Evolutionary conservation across 2,888 invertebrate genomes (phyloP).

Genomic region (Lithophane semibrunnea): DNA sequence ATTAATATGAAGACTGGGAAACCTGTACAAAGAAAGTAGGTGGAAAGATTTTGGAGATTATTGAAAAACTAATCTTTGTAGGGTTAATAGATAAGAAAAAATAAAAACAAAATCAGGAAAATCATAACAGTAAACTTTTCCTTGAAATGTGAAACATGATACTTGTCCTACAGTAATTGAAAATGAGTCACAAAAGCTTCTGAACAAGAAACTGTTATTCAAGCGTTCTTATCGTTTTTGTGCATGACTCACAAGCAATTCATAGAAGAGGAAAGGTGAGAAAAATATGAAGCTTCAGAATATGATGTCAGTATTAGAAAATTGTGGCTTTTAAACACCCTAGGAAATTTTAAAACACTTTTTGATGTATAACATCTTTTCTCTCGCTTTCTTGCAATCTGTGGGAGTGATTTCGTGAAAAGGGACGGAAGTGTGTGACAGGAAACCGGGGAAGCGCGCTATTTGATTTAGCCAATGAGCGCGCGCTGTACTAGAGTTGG

Average conservation of each 20-base stretch:
- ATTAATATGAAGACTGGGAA: neutral
- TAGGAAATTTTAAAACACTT: no score
- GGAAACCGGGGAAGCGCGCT: no score
- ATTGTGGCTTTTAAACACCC: neutral
- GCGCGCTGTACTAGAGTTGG: no score
- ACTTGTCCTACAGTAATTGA: neutral
- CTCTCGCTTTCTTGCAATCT: no score
- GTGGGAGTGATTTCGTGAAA: no score
- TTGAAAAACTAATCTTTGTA: neutral
- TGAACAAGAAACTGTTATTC: slow-evolving; percentile 1
- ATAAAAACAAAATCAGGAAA: neutral
- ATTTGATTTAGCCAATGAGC: no score
- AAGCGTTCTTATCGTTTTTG: slow-evolving; percentile 15
- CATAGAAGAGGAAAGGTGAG: slow-evolving; percentile 13
- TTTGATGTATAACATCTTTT: no score
- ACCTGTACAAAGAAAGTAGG: neutral
- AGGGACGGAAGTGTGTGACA: no score
- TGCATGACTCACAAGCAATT: slow-evolving; percentile 12
- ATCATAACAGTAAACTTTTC: neutral
- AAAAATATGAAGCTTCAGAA: neutral
- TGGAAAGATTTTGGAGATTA: neutral
- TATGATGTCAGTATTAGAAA: neutral
- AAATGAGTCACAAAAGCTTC: slow-evolving; percentile 8
- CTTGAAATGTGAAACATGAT: neutral
- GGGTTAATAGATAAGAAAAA: neutral